A percentile compares a stretch with the other conserved stretches of the same genome.
Conservation (phyloP, 2,113 vertebrate species). For the Erythrocebus patas region DNA sequence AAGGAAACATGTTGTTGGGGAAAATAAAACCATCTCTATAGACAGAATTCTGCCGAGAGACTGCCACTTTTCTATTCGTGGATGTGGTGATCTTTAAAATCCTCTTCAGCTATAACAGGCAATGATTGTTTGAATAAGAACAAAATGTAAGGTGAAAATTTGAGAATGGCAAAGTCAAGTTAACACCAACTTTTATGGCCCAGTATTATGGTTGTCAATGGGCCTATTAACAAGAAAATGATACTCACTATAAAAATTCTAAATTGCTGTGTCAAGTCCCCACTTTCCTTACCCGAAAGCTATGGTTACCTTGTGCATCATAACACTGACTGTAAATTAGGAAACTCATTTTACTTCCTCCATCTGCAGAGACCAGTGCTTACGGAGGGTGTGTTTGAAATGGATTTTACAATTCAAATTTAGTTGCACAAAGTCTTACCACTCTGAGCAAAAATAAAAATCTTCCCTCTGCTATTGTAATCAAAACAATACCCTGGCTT, state of each 20-base stretch:
- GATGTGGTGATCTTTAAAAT: not conserved
- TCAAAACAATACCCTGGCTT: not conserved
- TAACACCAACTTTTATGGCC: constrained; percentile 65
- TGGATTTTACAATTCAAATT: constrained; percentile 71
- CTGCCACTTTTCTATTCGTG: not conserved
- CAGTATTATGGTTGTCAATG: constrained; percentile 42
- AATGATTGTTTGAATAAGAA: constrained; percentile 62
- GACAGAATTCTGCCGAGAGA: not conserved
- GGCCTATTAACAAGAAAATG: constrained; percentile 60
- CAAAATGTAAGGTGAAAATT: constrained; percentile 65
- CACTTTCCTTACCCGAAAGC: constrained; percentile 43
- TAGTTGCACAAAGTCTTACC: constrained; percentile 40
- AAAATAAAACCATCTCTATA: not conserved
- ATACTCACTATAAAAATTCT: constrained; percentile 59
- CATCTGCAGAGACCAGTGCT: constrained; percentile 54
- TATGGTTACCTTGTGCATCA: not conserved
- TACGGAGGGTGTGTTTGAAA: not conserved
- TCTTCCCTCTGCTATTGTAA: constrained; percentile 48
- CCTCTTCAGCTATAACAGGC: constrained; percentile 46
- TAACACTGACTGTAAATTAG: constrained; percentile 63
- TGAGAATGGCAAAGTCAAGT: constrained; percentile 62
- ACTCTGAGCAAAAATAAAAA: constrained; percentile 51
- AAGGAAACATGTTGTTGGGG: not conserved
- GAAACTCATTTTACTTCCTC: constrained; percentile 60
- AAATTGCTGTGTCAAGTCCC: constrained; percentile 60